Evolutionary conservation across 2,113 vertebrate genomes (phyloP).

Genomic region (Clarias magur): DNA sequence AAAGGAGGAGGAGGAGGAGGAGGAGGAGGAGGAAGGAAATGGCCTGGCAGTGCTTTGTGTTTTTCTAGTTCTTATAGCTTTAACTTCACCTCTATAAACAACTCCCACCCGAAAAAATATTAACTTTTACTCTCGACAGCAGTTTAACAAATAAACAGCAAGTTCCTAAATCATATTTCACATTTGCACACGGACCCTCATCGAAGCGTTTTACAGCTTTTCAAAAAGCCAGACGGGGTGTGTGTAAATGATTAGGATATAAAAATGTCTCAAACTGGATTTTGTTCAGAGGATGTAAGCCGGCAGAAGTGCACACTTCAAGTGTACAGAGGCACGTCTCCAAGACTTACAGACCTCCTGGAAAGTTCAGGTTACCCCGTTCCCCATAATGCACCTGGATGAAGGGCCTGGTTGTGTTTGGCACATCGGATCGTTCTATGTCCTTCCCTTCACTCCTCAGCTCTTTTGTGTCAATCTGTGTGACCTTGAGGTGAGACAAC

Average conservation of each 20-base stretch:
- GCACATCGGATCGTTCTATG: neutral
- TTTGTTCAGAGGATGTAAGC: constrained; percentile 14
- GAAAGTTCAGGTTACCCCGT: neutral
- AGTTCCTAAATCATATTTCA: constrained; percentile 9
- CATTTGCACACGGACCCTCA: neutral
- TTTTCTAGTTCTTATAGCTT: constrained; percentile 24
- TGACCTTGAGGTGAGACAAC: neutral
- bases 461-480: neutral
- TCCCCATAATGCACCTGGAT: constrained; percentile 28
- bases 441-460: neutral
- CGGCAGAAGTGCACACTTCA: neutral
- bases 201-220: constrained; percentile 1
- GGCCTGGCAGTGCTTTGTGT: constrained; percentile 22
- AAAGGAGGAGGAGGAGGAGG: too few relatives aligned
- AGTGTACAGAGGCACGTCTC: constrained; percentile 22
- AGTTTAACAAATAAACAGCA: constrained; percentile 32
- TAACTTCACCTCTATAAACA: constrained; percentile 37
- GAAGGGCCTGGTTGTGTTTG: constrained; percentile 1
- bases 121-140: constrained; percentile 22
- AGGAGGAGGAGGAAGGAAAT: constrained; percentile 27
- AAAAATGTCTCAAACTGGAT: constrained; percentile 5
- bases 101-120: constrained; percentile 13
- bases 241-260: constrained; percentile 14
- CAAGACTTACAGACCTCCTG: constrained; percentile 26
- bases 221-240: constrained; percentile 4